These are phyloP conservation scores for Takifugu flavidus DNA, from an alignment of 2,113 vertebrate species.

Conservation along the genomic window DNA sequence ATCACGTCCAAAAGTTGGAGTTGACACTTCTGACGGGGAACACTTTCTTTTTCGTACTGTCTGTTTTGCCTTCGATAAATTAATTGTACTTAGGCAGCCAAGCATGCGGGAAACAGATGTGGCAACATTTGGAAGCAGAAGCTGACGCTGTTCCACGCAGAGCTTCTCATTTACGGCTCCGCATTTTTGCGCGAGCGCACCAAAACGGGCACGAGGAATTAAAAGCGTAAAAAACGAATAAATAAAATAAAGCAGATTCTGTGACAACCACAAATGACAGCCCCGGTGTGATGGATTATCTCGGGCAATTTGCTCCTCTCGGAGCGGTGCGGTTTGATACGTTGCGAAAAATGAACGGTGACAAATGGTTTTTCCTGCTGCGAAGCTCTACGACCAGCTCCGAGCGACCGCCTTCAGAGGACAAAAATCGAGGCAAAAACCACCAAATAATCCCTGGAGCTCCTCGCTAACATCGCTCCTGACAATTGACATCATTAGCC, in stretches of 20 bases:
- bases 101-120: not conserved
- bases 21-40: not conserved
- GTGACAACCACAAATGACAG: slow-evolving; percentile 28
- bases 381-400: slow-evolving; percentile 12
- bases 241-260: slow-evolving; percentile 35
- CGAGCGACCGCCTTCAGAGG: not conserved
- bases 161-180: slow-evolving; percentile 9
- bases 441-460: slow-evolving; percentile 7
- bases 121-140: not conserved
- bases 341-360: slow-evolving; percentile 13
- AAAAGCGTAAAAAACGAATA: not conserved
- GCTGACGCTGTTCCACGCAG: not conserved
- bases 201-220: slow-evolving; percentile 5
- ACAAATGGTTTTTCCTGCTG: slow-evolving; percentile 27
- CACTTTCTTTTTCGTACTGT: too few relatives aligned
- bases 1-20: not conserved
- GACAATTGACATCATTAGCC: slow-evolving; percentile 3
- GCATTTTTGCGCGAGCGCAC: slow-evolving; percentile 9
- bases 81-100: not conserved
- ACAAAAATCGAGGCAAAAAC: not conserved
- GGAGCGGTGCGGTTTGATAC: slow-evolving; percentile 15
- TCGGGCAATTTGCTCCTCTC: slow-evolving; percentile 17
- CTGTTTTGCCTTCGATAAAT: not conserved
- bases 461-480: not conserved
- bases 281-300: slow-evolving; percentile 31